These are phyloP conservation scores for Yoshiicerus persimilis DNA, from an alignment of 1,140 invertebrate genomes.

Conservation along the genomic window DNA sequence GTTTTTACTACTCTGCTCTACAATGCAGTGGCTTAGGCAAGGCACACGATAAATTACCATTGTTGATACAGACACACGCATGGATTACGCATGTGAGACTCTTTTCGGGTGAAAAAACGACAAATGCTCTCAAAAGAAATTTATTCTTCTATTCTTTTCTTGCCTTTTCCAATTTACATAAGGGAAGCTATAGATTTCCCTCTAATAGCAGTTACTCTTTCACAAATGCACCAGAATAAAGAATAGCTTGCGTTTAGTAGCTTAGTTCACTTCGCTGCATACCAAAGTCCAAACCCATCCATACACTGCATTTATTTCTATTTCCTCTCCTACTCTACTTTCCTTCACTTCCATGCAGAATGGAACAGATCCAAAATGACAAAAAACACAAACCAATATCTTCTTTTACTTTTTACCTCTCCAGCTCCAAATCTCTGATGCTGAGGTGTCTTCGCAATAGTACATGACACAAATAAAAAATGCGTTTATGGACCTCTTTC, in stretches of 20 bases:
- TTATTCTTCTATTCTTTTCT: background rate
- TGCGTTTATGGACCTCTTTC: too few relatives aligned
- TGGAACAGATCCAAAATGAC: background rate
- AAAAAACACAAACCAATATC: background rate
- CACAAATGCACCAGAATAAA: background rate
- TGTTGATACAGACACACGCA: conserved; percentile 5
- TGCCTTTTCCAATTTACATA: background rate
- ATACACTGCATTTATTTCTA: background rate
- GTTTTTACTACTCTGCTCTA: too few relatives aligned
- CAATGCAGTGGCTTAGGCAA: background rate
- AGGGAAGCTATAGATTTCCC: background rate
- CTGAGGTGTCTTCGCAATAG: too few relatives aligned
- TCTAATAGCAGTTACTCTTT: background rate
- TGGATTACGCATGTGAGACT: background rate
- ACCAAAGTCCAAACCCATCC: background rate
- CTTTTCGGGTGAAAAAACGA: background rate
- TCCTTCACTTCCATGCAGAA: background rate
- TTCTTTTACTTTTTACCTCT: background rate
- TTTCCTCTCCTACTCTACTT: background rate
- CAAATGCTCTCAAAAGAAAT: background rate
- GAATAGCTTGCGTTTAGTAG: too few relatives aligned
- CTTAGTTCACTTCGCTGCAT: background rate
- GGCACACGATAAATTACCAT: background rate
- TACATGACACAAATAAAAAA: too few relatives aligned
- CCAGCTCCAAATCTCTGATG: too few relatives aligned